Evolutionary conservation across 2,888 invertebrate species (phyloP).

Genomic region (Dinocampus coccinellae): DNA sequence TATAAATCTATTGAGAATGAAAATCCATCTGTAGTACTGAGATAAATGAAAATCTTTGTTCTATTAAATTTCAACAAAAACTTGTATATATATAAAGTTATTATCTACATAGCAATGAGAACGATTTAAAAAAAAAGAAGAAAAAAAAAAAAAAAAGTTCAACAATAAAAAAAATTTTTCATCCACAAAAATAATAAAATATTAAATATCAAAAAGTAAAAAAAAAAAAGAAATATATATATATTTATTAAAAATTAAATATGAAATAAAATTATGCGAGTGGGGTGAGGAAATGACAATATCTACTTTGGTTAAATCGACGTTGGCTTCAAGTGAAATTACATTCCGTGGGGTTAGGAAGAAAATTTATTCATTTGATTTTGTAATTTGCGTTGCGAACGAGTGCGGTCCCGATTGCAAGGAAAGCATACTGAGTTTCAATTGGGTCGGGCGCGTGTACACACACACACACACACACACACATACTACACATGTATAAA

Average conservation of each 20-base stretch:
- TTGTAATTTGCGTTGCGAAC: conserved; percentile 37
- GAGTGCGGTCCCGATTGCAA: conserved; percentile 33
- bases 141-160: not conserved
- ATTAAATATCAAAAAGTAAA: not conserved
- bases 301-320: conserved; percentile 13
- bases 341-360: not conserved
- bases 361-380: conserved; percentile 32
- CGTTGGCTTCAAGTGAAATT: not conserved
- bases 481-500: not conserved
- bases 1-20: not conserved
- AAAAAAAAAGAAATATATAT: not conserved
- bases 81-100: not conserved
- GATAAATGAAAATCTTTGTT: not conserved
- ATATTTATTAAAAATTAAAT: not conserved
- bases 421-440: conserved; percentile 36
- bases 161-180: not conserved
- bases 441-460: conserved; percentile 24
- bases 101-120: not conserved
- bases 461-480: not conserved
- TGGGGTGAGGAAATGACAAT: not conserved
- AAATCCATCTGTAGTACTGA: not conserved
- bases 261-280: not conserved
- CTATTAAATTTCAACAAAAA: not conserved
- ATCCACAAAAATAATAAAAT: not conserved
- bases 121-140: not conserved